Evolutionary conservation across 2,888 invertebrate species (phyloP), one percentile per base, ranked within the genome.

Genomic region (Cinara cedri): DNA sequence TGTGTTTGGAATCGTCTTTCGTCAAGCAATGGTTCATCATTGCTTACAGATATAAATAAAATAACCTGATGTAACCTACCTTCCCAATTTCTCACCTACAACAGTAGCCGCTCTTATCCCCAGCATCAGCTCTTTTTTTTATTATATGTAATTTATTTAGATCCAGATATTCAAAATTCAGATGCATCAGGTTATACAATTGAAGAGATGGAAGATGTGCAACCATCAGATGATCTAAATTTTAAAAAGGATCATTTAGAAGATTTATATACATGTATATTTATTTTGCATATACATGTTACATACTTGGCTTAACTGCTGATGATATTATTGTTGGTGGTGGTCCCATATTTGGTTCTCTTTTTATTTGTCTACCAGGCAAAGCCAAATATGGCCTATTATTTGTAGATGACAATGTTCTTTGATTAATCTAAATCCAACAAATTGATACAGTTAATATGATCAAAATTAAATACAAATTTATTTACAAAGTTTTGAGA

Each of bases 401-500:
- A 13, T 42, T 70, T 42, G 46, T 19, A 19, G 57, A 63, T 16
- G 51, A 21, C 16, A 63, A 24, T 24, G 49, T 21, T 62, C 42
- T 78, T 70, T 78, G 78, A 16, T 70, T 78, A 34, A 70, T 51
- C 78, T 78, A 78, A 60, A 78, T 51, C 3, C 21, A 76, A 68
- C 57, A 57, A 19, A 60, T 24, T 70, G 13, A 49, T n/a, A n/a
- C 62, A 62, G 60, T 44, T n/a, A 55, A 57, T 19, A 54, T 3
- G 13, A 78, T 14, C 13, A 24, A n/a, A 71, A 66, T 21, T 0
- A 65, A 55, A 44, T 55, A 34, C 3, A 60, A 10, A 68, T 44
- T 34, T 80, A 74, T 72, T 72, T 42, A 81, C 80, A 62, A 55
- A 49, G n/a, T 63, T 63, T 80, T 80, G 72, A 65, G 54, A 55